A percentile compares a stretch with the other conserved stretches of the same genome.
Evolutionary conservation across 2,113 vertebrate species (phyloP).

Genomic region (Ophthalmolycus amberensis): DNA sequence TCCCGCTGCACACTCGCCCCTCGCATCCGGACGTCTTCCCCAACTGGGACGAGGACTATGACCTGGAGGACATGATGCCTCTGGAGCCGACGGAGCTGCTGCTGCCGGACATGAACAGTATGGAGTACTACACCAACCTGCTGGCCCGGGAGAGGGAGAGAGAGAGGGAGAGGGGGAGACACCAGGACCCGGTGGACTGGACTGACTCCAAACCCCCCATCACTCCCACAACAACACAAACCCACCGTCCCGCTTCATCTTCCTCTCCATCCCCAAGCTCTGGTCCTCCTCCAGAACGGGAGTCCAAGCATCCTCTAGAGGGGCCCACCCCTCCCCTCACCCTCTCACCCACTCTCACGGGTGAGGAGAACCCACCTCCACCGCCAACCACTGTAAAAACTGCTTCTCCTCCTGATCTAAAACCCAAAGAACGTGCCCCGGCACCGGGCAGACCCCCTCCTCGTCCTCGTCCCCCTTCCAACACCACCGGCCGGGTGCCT

Average conservation of each 20-base stretch:
- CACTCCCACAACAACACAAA: constrained; percentile 54
- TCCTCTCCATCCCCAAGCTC: constrained; percentile 48
- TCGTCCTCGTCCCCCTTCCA: constrained; percentile 55
- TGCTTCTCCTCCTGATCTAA: constrained; percentile 19
- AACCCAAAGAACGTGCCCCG: constrained; percentile 41
- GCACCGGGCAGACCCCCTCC: constrained; percentile 31
- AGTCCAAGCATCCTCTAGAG: not conserved
- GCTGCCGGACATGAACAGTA: constrained; percentile 86
- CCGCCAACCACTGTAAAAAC: constrained; percentile 32
- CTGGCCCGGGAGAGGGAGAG: constrained; percentile 69
- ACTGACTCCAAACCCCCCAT: constrained; percentile 37
- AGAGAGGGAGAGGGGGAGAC: not conserved
- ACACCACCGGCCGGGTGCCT: constrained; percentile 66
- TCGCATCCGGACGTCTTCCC: constrained; percentile 60
- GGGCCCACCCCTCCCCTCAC: constrained; percentile 57
- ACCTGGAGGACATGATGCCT: constrained; percentile 80
- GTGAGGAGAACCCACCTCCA: constrained; percentile 19
- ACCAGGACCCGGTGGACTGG: not conserved
- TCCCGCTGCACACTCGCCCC: constrained; percentile 47
- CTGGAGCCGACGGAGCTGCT: constrained; percentile 84
- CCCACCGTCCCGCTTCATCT: constrained; percentile 10
- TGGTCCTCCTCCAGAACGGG: constrained; percentile 35
- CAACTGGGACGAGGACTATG: constrained; percentile 76
- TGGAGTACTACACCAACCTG: constrained; percentile 85
- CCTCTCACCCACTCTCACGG: constrained; percentile 51